These are phyloP conservation scores for Lichenostomus cassidix DNA, from an alignment of 2,113 vertebrate genomes.

Conservation along the genomic window DNA sequence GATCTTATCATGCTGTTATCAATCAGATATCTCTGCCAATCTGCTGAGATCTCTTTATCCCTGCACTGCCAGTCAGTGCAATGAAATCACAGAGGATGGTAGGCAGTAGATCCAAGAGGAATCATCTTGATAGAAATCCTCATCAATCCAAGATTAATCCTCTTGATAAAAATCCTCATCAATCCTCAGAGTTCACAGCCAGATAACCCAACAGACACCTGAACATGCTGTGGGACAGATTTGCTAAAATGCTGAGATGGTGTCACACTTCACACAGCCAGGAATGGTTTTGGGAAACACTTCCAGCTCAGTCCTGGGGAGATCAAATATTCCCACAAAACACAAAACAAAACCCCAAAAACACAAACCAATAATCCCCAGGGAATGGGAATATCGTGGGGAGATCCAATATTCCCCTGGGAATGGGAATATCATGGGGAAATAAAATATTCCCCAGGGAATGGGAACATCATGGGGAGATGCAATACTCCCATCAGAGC, in stretches of 20 bases:
- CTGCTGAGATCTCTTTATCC: too few species aligned
- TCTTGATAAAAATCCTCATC: not conserved
- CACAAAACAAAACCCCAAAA: too few species aligned
- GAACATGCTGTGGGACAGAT: not conserved
- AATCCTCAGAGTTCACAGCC: not conserved
- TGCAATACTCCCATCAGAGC: too few species aligned
- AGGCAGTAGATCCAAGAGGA: not conserved
- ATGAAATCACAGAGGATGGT: too few species aligned
- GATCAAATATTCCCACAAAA: too few species aligned
- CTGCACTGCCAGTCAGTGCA: too few species aligned
- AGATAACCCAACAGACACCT: not conserved
- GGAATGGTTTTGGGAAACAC: not conserved
- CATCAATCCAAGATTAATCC: not conserved
- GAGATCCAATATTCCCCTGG: too few species aligned
- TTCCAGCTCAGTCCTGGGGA: not conserved
- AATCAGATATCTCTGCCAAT: not conserved
- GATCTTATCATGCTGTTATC: not conserved
- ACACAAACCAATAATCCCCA: too few species aligned
- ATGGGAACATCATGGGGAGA: too few species aligned
- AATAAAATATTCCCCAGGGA: too few species aligned
- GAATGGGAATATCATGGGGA: too few species aligned
- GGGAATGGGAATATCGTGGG: too few species aligned
- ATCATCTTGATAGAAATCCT: not conserved
- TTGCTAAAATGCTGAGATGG: not conserved
- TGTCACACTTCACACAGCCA: not conserved